Percentiles rank a stretch among this genome's conserved stretches.
Conservation (phyloP, 2,113 vertebrate genomes). For the Arenaria interpres region DNA sequence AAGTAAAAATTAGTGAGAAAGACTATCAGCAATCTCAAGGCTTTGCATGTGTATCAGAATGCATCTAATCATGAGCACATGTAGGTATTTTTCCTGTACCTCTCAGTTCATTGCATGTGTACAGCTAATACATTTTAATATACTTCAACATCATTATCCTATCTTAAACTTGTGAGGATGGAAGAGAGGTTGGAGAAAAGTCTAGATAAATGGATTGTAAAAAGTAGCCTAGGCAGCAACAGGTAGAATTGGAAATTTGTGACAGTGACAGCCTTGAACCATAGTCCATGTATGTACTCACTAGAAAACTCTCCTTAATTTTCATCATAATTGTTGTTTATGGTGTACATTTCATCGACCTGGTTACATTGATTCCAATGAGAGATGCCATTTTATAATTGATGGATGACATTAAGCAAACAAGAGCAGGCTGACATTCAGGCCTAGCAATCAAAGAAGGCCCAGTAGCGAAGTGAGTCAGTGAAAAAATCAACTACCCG, state of each 20-base stretch:
- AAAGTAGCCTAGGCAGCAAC: background rate
- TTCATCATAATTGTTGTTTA: background rate
- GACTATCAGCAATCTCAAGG: background rate
- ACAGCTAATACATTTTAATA: slow-evolving; percentile 2
- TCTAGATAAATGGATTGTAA: background rate
- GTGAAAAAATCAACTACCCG: background rate
- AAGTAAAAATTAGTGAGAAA: background rate
- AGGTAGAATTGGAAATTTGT: background rate
- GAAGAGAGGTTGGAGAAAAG: background rate
- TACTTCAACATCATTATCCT: background rate
- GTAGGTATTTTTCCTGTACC: background rate
- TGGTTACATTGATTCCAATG: background rate
- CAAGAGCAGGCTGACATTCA: background rate
- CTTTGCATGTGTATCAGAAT: background rate
- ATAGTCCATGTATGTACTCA: background rate
- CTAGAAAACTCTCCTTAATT: background rate
- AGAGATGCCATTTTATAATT: background rate
- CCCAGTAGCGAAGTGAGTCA: background rate
- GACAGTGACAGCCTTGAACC: background rate
- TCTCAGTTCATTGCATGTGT: background rate
- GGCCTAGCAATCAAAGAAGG: background rate
- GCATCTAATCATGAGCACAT: background rate
- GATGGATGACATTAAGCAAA: slow-evolving; percentile 5
- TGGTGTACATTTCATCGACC: background rate
- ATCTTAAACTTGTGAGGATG: background rate